phyloP scores from a whole-genome alignment of 2,113 vertebrate species.

The Microcebus tavaratra region DNA sequence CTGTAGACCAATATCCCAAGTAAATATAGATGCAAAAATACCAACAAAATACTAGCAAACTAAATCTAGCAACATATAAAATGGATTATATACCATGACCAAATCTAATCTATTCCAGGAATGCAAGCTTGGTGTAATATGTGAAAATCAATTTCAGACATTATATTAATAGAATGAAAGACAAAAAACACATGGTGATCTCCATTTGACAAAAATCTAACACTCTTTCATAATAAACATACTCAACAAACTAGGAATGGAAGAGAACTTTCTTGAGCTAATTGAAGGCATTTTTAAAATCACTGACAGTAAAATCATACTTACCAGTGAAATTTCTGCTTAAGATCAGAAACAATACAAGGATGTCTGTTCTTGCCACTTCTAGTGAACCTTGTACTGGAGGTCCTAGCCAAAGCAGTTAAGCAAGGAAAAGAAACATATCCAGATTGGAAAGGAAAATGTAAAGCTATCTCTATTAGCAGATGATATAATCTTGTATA shows the following conservation, averaged over 20 bases:
- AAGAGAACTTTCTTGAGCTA: background rate
- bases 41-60: background rate
- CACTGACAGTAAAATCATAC: background rate
- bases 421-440: constrained; percentile 34
- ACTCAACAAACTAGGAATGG: background rate
- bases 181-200: background rate
- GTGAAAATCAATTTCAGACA: background rate
- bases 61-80: background rate
- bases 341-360: background rate
- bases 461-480: background rate
- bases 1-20: background rate
- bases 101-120: background rate
- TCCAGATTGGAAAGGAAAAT: background rate
- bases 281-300: background rate
- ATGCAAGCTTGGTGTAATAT: constrained; percentile 2
- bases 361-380: background rate
- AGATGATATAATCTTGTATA: background rate
- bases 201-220: constrained; percentile 14
- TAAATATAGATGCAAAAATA: background rate
- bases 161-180: constrained; percentile 16
- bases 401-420: background rate
- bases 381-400: background rate
- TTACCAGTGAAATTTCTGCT: background rate
- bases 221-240: background rate
- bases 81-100: background rate